Conservation (phyloP, 2,888 invertebrate genomes). For the Perizoma affinitatum region DNA sequence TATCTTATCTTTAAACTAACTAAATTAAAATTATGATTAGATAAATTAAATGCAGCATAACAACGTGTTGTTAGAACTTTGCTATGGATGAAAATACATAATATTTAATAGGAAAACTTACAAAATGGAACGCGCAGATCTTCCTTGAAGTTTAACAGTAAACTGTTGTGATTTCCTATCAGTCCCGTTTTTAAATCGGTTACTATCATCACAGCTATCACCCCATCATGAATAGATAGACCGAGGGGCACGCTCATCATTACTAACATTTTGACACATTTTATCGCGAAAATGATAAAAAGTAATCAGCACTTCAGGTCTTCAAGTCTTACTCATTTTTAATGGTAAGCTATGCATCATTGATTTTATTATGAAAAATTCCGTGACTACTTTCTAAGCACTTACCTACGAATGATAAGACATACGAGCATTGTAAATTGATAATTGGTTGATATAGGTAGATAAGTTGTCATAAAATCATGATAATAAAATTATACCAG, state of each 20-base stretch:
- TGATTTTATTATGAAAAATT: too few relatives aligned
- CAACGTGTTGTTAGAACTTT: too few relatives aligned
- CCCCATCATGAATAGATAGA: conserved; percentile 47
- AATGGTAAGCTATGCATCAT: too few relatives aligned
- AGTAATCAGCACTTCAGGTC: too few relatives aligned
- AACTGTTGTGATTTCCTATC: conserved; percentile 41
- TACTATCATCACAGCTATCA: conserved; percentile 40
- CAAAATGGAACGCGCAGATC: conserved; percentile 6
- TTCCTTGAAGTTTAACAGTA: conserved; percentile 24
- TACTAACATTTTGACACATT: conserved; percentile 34
- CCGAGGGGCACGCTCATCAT: conserved; percentile 46
- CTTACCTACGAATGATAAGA: too few relatives aligned
- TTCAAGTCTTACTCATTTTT: too few relatives aligned
- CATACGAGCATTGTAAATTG: too few relatives aligned
- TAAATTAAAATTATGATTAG: neutral
- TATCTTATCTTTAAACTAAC: too few relatives aligned
- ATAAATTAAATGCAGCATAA: neutral
- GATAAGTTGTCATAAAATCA: too few relatives aligned
- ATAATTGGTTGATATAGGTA: too few relatives aligned
- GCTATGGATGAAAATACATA: neutral
- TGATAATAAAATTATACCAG: too few relatives aligned
- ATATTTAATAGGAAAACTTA: conserved; percentile 7
- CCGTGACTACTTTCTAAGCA: too few relatives aligned
- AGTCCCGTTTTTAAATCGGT: conserved; percentile 61
- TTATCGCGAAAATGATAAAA: conserved; percentile 30